Base-by-base conservation (phyloP, 2,888 invertebrate species). In the Melanchra persicariae region DNA sequence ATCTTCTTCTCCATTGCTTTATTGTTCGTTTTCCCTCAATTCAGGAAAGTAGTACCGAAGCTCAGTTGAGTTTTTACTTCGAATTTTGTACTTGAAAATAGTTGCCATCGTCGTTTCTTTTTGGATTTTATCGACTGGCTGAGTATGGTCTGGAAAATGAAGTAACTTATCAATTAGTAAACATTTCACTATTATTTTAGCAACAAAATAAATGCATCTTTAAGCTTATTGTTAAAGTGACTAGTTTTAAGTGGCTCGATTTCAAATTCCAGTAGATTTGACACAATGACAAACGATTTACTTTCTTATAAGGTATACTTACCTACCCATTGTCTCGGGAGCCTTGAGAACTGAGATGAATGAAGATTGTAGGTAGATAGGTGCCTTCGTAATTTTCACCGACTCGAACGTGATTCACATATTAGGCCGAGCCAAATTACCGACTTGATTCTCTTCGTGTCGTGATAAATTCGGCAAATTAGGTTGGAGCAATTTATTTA, bases 401-500 rank as follows among this genome's bases (percentile, higher is more conserved):
- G 22, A 22, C 34, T 12, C 45, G 45, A 12, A 17, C 30, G 54
- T 78, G 67, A 82, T 54, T 81, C 80, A 68, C 34, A 26, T 54
- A 52, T 51, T 40, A 47, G 67, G 47, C n/a, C 22, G 3, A 57
- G 19, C 26, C 43, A 70, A 73, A 74, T 66, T 47, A 68, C 69
- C 17, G 24, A 10, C 59, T 60, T 55, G 61, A 67, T 40, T 67
- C 51, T 62, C 51, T 64, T 58, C 52, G 45, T 63, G 68, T 51
- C 52, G 61, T 45, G 40, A 68, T 69, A 68, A 40, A 60, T 70
- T 83, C 62, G 37, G 30, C 60, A 64, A 81, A 84, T 84, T 75
- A 84, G 68, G 79, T 73, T 78, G 70, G 54, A 69, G 43, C 70
- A 64, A 76, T 78, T 78, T 78, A 67, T 67, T 52, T 65, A 70